Conservation (phyloP, 64 coral and sea anemone genomes). For the Dendrophyllia cribrosa region DNA sequence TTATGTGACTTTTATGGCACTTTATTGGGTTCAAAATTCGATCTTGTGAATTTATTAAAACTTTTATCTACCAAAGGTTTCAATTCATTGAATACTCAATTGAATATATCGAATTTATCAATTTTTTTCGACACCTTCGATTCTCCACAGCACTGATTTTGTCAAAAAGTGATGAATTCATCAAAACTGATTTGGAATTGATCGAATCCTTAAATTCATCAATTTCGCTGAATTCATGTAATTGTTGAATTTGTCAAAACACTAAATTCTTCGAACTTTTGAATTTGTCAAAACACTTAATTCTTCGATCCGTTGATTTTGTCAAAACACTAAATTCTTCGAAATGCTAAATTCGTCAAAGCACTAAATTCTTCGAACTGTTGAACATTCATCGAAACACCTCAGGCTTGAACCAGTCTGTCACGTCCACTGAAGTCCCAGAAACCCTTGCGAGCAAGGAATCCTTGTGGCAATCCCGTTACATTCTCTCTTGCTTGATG, state of each 20-base stretch:
- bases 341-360: neutral
- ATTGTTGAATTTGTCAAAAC: neutral
- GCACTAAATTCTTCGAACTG: neutral
- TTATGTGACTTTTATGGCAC: too few relatives aligned
- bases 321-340: neutral
- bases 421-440: conserved; percentile 15
- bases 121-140: too few relatives aligned
- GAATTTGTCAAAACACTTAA: neutral
- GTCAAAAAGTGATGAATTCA: too few relatives aligned
- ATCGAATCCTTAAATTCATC: neutral
- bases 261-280: neutral
- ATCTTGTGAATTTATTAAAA: neutral
- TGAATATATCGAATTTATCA: too few relatives aligned
- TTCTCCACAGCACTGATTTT: too few relatives aligned
- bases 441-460: neutral
- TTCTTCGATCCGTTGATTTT: neutral
- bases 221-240: neutral
- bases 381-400: conserved; percentile 4
- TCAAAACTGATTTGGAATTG: too few relatives aligned
- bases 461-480: too few relatives aligned
- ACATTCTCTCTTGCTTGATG: too few relatives aligned
- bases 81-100: too few relatives aligned
- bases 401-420: too few relatives aligned
- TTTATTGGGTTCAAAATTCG: conserved; percentile 7
- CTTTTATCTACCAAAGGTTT: neutral